Conservation (phyloP, 2,797 vertebrate genomes). For the Huso huso region DNA sequence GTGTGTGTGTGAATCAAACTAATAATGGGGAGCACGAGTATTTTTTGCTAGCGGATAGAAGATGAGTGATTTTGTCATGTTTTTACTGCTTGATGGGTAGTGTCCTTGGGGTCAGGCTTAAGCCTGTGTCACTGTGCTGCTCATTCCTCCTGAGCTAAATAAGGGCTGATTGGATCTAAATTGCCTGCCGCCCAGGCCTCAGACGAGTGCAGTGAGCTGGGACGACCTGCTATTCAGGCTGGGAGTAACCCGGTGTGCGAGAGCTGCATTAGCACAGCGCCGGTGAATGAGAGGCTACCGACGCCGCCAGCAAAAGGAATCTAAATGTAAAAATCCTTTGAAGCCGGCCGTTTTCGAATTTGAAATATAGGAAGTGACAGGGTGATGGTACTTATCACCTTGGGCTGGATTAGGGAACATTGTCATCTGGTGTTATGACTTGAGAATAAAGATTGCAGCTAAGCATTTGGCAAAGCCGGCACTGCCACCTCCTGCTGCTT, state of each 20-base stretch:
- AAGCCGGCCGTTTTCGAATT: conserved; percentile 73
- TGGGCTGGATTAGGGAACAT: conserved; percentile 75
- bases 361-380: conserved; percentile 78
- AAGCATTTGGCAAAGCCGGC: conserved; percentile 36
- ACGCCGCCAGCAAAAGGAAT: conserved; percentile 75
- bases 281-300: conserved; percentile 70
- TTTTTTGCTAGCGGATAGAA: conserved; percentile 80
- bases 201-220: conserved; percentile 77
- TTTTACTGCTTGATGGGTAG: conserved; percentile 81
- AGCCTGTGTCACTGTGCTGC: conserved; percentile 80
- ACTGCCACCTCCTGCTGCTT: conserved; percentile 57
- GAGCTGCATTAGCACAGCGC: conserved; percentile 74
- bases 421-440: conserved; percentile 75
- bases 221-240: conserved; percentile 77
- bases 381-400: conserved; percentile 79
- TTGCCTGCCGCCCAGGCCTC: conserved; percentile 74
- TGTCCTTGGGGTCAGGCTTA: conserved; percentile 81
- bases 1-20: background rate
- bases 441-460: conserved; percentile 64
- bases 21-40: conserved; percentile 59
- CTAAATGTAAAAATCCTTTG: conserved; percentile 79
- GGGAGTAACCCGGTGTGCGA: conserved; percentile 76
- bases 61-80: conserved; percentile 81
- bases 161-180: conserved; percentile 82
- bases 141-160: conserved; percentile 85